Evolutionary conservation across 2,113 vertebrate genomes (phyloP).

Genomic region (Cacatua alba): DNA sequence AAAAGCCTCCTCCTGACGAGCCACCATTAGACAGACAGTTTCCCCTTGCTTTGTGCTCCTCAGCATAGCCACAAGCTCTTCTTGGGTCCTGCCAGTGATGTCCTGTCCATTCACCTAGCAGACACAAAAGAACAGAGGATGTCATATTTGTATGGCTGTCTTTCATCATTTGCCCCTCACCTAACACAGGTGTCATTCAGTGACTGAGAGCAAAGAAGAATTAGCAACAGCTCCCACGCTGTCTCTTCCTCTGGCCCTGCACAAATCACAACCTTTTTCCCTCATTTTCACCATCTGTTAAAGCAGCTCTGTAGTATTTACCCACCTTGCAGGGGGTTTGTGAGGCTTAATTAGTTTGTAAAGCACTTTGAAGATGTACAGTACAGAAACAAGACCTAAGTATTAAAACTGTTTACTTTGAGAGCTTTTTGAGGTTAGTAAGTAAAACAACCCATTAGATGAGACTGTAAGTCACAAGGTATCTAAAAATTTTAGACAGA

Average conservation of each 20-base stretch:
- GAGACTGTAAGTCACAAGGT: neutral
- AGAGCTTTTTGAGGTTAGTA: constrained; percentile 22
- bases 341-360: constrained; percentile 55
- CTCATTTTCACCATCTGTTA: constrained; percentile 35
- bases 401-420: constrained; percentile 53
- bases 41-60: constrained; percentile 95
- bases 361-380: constrained; percentile 50
- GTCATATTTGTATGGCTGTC: neutral
- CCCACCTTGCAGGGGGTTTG: constrained; percentile 24
- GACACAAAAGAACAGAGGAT: neutral
- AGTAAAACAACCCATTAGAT: constrained; percentile 16
- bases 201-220: neutral
- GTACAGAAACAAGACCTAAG: constrained; percentile 14
- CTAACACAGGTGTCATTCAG: neutral
- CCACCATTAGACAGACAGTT: constrained; percentile 84
- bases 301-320: neutral
- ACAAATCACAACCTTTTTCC: constrained; percentile 28
- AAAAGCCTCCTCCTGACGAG: constrained; percentile 90
- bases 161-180: neutral
- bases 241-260: neutral
- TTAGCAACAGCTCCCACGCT: neutral
- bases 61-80: constrained; percentile 92
- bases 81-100: constrained; percentile 87
- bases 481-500: neutral
- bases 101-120: constrained; percentile 91